Evolutionary conservation across 2,797 vertebrate species (phyloP), one percentile per base, ranked within the genome.

Genomic region (Glyptemys insculpta): DNA sequence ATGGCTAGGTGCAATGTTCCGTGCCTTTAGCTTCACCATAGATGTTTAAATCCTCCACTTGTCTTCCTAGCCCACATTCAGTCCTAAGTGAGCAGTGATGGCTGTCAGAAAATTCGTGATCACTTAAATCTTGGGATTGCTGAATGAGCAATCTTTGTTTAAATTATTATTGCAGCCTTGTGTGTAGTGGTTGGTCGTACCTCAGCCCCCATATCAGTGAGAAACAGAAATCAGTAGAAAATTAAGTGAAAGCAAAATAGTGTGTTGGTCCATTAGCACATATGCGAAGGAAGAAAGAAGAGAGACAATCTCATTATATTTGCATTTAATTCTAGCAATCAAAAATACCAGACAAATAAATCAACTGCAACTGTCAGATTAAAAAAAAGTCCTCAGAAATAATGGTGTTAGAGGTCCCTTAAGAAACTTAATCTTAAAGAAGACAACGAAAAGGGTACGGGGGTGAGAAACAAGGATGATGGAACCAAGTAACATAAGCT

Each of bases 381-480:
- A 6, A 37, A 85, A 92, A 95, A 78, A 54, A 91, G 92, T 89
- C 68, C 94, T 93, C 68, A 83, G 83, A 56, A 95, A 95, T 93
- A 89, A 88, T 0, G 92, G 44, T 81, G 54, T 85, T 89, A 80
- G 6, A 83, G 93, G 27, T 94, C 81, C 91, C 62, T 90, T 90
- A 76, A 94, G 87, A 95, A 93, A 83, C 34, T 83, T 93, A 47
- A 93, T 94, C 88, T 89, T 93, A 89, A 91, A 86, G 72, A 88
- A 81, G 92, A 87, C 54, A 88, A 88, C 86, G 68, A 88, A 93
- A 95, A 95, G 87, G 85, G 76, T 88, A 91, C 86, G n/a, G 27
- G 91, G 78, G 81, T 83, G 59, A 91, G 79, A 92, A 91, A 53
- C 29, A 62, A 65, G 56, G 56, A 79, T 92, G 91, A 83, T 85